A percentile compares a stretch with the other conserved stretches of the same genome.
These are phyloP conservation scores for Margarornis squamiger DNA, from an alignment of 2,797 vertebrate genomes.

Conservation along the genomic window DNA sequence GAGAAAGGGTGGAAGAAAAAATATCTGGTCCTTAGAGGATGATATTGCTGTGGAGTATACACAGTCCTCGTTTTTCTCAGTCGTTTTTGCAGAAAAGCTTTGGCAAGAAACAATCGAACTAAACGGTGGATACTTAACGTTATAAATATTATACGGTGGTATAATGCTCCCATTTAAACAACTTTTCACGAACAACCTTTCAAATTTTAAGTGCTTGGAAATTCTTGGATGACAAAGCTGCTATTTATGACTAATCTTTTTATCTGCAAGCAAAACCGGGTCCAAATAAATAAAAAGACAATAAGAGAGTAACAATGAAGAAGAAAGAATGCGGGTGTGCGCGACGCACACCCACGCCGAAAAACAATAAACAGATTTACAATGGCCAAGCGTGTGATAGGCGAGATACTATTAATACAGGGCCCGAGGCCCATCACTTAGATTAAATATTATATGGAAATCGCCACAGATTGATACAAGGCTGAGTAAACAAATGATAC, in stretches of 20 bases:
- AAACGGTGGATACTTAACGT: background rate
- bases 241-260: slow-evolving; percentile 50
- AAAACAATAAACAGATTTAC: slow-evolving; percentile 37
- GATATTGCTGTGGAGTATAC: background rate
- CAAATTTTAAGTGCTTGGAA: slow-evolving; percentile 32
- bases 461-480: background rate
- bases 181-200: slow-evolving; percentile 28
- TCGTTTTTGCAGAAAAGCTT: background rate
- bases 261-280: slow-evolving; percentile 6
- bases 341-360: background rate
- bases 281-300: slow-evolving; percentile 55
- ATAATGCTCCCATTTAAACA: slow-evolving; percentile 38
- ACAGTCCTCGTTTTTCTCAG: background rate
- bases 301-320: background rate
- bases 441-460: slow-evolving; percentile 27
- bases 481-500: slow-evolving; percentile 47
- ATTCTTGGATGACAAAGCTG: slow-evolving; percentile 38
- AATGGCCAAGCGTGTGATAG: background rate
- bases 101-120: background rate
- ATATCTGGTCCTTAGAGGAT: background rate
- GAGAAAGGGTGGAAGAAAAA: background rate
- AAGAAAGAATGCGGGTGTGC: background rate
- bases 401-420: background rate
- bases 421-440: background rate
- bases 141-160: background rate